Base-by-base conservation (phyloP, 2,888 invertebrate species). In the Dione juno region DNA sequence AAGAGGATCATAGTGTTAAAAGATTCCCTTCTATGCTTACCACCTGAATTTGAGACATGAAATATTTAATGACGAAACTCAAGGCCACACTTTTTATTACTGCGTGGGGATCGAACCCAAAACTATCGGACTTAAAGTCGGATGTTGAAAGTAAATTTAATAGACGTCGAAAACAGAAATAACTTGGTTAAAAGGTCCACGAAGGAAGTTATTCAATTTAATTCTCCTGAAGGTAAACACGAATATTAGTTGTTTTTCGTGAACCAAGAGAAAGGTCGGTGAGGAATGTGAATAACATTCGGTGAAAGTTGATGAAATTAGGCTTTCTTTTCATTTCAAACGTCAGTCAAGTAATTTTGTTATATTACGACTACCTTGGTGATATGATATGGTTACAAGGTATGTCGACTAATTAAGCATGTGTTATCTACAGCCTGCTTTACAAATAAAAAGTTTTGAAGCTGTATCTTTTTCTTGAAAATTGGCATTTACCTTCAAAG, bases 181-280 rank as follows among this genome's bases (percentile, higher is more conserved):
- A 41, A 40, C 0, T 16, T 14, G 13, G 13, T 58, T 6, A 19
- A 41, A 58, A 40, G 40, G 40, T 8, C 9, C 0, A 40, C 13
- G 19, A 40, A 58, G 19, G 41, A 43, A 59, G 19, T 21, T 19
- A 21, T 59, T 59, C 19, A 19, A 41, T 59, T 41, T 59, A 59
- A 43, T 59, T 59, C 21, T 59, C 41, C 40, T 41, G 41, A 41
- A 59, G 41, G 41, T 59, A 41, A 8, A 41, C 21, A 19, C 21
- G 10, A 59, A 59, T 14, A 21, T 59, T 59, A 59, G 41, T 41
- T 59, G 59, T 59, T 59, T 53, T 59, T 59, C 41, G 59, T 59
- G 59, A 59, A 59, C 41, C 59, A 40, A 21, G 41, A 59, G 41
- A 59, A 59, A 59, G 59, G 59, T 43, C 59, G 59, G 14, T 14